Base-by-base conservation (phyloP, 2,888 invertebrate species). In the Periphyllus acericola region DNA sequence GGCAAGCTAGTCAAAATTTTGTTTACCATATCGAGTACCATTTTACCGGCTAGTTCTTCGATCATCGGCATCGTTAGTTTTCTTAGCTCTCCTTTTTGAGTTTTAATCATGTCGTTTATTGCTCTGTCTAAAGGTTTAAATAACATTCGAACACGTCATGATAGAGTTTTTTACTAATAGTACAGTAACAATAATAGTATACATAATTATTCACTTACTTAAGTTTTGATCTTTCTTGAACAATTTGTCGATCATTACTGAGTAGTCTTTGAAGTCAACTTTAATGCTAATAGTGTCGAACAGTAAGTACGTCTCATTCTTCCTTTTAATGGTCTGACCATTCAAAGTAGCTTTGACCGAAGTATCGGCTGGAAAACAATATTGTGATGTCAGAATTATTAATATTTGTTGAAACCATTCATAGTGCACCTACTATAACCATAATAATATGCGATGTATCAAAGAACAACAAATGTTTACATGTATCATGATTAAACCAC, bases 151-250 rank as follows among this genome's bases (percentile, higher is more conserved):
- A 87, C 6, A 74, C 11, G 46, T 46, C 21, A 4, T 52, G 21
- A n/a, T 9, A 40, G 21, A 32, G 3, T 14, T 14, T 9, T n/a
- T n/a, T 1, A 68, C 21, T 34, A 32, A 46, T 46, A 46, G 46
- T 5, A 9, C n/a, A n/a, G 6, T 1, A 46, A 46, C 46, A 46
- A 46, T 46, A 46, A 21, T 55, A 55, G 1, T 55, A 21, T 55
- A 55, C 6, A n/a, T 32, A 25, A n/a, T n/a, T n/a, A 55, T 82
- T 29, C 34, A 89, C 91, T 91, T 90, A 93, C 94, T 94, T 79
- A 94, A 92, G 74, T 92, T 91, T 90, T 93, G 93, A 90, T 94
- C 94, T 14, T 94, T 94, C 32, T 93, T 93, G 91, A 94, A 94
- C 25, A 94, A 92, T 83, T 94, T 94, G 0, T 94, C 93, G 0